Evolutionary conservation across 2,888 invertebrate species (phyloP).

Genomic region (Polymixis lichenea): DNA sequence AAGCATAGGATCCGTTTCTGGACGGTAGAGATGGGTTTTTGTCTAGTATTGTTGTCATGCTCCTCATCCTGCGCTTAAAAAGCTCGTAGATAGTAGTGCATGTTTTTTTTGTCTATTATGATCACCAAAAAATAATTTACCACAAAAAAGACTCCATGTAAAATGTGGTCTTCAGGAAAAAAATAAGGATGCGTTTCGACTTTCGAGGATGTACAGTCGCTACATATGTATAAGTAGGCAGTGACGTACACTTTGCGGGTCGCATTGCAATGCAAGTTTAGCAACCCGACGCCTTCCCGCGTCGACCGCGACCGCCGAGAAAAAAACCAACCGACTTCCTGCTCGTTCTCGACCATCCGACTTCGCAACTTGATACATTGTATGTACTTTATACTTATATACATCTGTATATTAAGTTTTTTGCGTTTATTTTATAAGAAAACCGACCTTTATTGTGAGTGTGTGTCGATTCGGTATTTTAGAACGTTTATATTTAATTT

Average conservation of each 20-base stretch:
- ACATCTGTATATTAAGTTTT: constrained; percentile 42
- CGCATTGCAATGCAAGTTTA: constrained; percentile 56
- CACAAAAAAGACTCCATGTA: background rate
- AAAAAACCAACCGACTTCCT: constrained; percentile 74
- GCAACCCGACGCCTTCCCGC: constrained; percentile 57
- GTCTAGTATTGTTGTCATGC: background rate
- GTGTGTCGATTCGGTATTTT: constrained; percentile 32
- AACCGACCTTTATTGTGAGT: constrained; percentile 37
- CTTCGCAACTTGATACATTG: constrained; percentile 71
- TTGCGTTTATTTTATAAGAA: constrained; percentile 47
- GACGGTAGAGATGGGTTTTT: background rate
- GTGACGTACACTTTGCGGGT: constrained; percentile 55
- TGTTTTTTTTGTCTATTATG: background rate
- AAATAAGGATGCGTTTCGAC: constrained; percentile 1
- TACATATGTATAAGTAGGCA: background rate
- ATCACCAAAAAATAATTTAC: background rate
- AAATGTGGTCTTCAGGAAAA: constrained; percentile 6
- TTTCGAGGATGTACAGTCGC: constrained; percentile 36
- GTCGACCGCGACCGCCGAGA: constrained; percentile 63
- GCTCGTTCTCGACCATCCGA: constrained; percentile 69
- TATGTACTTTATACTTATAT: constrained; percentile 31
- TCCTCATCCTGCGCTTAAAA: background rate
- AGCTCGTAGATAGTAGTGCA: background rate
- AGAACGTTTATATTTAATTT: constrained; percentile 32
- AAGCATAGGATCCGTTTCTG: background rate